Conservation (phyloP, 2,888 invertebrate genomes). For the Pterostichus niger region DNA sequence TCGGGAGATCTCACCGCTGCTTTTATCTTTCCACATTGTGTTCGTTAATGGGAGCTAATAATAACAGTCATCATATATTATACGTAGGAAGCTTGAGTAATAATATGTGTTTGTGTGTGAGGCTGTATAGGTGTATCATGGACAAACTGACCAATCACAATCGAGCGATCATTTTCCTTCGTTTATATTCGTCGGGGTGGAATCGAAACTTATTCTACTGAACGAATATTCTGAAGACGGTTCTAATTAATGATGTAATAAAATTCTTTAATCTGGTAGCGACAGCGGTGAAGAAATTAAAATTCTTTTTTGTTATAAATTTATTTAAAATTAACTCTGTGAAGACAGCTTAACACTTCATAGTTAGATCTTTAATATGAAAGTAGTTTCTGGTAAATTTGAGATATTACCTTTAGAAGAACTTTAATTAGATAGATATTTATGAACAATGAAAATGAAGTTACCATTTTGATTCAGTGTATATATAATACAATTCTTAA, state of each 20-base stretch:
- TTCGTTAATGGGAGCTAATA: conserved; percentile 13
- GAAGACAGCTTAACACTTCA: conserved; percentile 6
- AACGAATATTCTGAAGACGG: neutral
- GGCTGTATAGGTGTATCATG: neutral
- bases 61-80: conserved; percentile 32
- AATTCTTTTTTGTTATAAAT: conserved; percentile 43
- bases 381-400: too few relatives aligned
- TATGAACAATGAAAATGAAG: conserved; percentile 4
- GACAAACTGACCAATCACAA: conserved; percentile 2
- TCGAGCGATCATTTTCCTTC: neutral
- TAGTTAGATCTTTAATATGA: neutral
- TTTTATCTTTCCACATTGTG: neutral
- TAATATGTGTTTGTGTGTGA: conserved; percentile 16
- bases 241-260: conserved; percentile 43
- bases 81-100: conserved; percentile 33
- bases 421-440: conserved; percentile 3
- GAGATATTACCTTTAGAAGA: neutral
- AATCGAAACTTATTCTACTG: conserved; percentile 15
- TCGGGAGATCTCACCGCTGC: conserved; percentile 6
- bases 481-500: neutral
- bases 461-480: neutral
- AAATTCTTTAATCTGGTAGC: conserved; percentile 46
- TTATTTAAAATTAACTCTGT: conserved; percentile 30
- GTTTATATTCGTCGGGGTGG: conserved; percentile 12
- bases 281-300: conserved; percentile 12